phyloP scores from a whole-genome alignment of 2,888 invertebrate species.

The Hyppa rectilinea region DNA sequence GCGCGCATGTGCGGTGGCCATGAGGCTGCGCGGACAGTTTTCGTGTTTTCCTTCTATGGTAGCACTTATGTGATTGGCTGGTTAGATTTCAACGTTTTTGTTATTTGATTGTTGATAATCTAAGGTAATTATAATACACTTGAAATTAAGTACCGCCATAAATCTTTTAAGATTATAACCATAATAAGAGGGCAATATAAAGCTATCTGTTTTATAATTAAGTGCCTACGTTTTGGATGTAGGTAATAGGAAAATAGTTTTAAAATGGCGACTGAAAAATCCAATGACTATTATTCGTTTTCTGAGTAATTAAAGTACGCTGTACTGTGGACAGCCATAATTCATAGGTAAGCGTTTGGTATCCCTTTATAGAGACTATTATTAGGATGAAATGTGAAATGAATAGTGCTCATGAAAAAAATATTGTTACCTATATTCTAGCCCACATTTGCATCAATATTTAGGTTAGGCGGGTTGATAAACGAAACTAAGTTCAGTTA shows the following conservation, averaged over 20 bases:
- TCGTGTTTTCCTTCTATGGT: slow-evolving; percentile 56
- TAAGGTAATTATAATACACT: not conserved
- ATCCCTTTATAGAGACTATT: not conserved
- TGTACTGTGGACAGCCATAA: not conserved
- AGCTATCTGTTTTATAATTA: not conserved
- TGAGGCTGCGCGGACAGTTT: slow-evolving; percentile 61
- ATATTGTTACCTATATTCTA: too few species aligned
- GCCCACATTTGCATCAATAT: too few species aligned
- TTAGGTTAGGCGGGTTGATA: too few species aligned
- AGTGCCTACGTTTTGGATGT: not conserved
- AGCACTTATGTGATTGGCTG: slow-evolving; percentile 3
- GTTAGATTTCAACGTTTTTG: slow-evolving; percentile 29
- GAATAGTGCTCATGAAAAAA: too few species aligned
- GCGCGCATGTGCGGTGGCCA: slow-evolving; percentile 80
- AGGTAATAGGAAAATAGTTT: not conserved
- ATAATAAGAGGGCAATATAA: too few species aligned
- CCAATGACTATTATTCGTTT: not conserved
- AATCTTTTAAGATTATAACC: too few species aligned
- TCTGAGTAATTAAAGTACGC: not conserved
- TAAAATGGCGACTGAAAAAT: not conserved
- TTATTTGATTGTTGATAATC: not conserved
- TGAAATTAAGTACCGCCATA: not conserved
- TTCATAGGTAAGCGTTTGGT: not conserved
- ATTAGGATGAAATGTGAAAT: slow-evolving; percentile 4
- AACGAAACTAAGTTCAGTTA: too few species aligned